Percentiles rank a stretch among this genome's conserved stretches.
Evolutionary conservation across 2,888 invertebrate genomes (phyloP).

Genomic region (Lagria hirta): DNA sequence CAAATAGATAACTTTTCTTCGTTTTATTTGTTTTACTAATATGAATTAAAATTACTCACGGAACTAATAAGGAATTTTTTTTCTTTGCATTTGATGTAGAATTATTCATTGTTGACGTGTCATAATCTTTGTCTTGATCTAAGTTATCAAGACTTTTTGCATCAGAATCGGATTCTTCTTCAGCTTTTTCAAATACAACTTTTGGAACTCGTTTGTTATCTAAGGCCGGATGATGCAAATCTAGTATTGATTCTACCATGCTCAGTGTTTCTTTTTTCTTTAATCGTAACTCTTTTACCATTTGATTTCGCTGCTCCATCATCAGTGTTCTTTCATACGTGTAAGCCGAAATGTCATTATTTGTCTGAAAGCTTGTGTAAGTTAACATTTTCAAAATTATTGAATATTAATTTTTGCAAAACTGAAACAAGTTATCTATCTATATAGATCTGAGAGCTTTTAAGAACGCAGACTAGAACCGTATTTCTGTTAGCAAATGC

Average conservation of each 20-base stretch:
- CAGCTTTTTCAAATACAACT: conserved; percentile 63
- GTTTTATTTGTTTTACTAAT: no score
- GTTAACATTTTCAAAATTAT: conserved; percentile 2
- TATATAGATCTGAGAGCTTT: no score
- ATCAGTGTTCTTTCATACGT: conserved; percentile 97
- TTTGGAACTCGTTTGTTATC: conserved; percentile 1
- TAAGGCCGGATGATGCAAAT: conserved; percentile 1
- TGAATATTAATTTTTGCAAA: no score
- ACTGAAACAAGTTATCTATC: no score
- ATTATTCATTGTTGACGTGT: no score
- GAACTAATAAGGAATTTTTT: no score
- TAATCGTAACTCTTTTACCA: conserved; percentile 87
- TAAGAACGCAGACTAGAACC: no score
- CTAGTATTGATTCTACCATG: conserved; percentile 70
- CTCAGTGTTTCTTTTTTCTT: conserved; percentile 85
- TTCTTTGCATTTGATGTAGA: no score
- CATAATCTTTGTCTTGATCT: conserved; percentile 35
- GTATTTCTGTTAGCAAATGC: no score
- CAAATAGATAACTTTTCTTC: no score
- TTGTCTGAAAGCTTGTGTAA: conserved; percentile 66
- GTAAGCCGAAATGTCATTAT: conserved; percentile 97
- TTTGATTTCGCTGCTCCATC: conserved; percentile 99
- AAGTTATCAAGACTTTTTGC: conserved; percentile 43
- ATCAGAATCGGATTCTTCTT: conserved; percentile 92
- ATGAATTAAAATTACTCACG: no score